A percentile compares a stretch with the other conserved stretches of the same genome.
These are phyloP conservation scores for Diarsia rubi DNA, from an alignment of 2,888 invertebrate genomes.

Conservation along the genomic window DNA sequence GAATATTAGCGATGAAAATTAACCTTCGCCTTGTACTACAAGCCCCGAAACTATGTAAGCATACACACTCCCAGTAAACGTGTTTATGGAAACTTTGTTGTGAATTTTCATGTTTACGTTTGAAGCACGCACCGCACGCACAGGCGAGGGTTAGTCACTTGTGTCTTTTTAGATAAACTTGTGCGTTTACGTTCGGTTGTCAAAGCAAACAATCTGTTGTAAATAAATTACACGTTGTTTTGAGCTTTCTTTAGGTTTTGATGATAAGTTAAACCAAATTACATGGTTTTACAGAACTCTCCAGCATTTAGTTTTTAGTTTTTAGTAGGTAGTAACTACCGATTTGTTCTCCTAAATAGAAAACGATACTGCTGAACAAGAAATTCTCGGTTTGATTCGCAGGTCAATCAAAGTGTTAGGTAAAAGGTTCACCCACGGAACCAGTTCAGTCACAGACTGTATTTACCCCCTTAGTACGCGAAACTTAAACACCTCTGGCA, in stretches of 20 bases:
- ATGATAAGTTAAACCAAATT: neutral
- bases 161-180: constrained; percentile 63
- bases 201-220: constrained; percentile 22
- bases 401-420: neutral
- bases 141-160: constrained; percentile 59
- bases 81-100: constrained; percentile 79
- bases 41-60: constrained; percentile 64
- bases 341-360: too few relatives aligned
- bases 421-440: neutral
- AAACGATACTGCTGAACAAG: too few relatives aligned
- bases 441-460: neutral
- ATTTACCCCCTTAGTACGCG: neutral
- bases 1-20: constrained; percentile 70
- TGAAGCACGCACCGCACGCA: constrained; percentile 82
- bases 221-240: constrained; percentile 38
- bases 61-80: constrained; percentile 69
- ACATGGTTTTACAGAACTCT: neutral
- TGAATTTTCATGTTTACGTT: constrained; percentile 82
- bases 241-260: constrained; percentile 7
- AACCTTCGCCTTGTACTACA: constrained; percentile 77
- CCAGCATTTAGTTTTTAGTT: too few relatives aligned
- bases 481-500: neutral
- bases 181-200: constrained; percentile 50
- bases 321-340: too few relatives aligned
- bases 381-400: too few relatives aligned